Percentiles rank a stretch among this genome's conserved stretches.
Conservation (phyloP, 2,113 vertebrate species). For the Microcebus lehilahytsara region DNA sequence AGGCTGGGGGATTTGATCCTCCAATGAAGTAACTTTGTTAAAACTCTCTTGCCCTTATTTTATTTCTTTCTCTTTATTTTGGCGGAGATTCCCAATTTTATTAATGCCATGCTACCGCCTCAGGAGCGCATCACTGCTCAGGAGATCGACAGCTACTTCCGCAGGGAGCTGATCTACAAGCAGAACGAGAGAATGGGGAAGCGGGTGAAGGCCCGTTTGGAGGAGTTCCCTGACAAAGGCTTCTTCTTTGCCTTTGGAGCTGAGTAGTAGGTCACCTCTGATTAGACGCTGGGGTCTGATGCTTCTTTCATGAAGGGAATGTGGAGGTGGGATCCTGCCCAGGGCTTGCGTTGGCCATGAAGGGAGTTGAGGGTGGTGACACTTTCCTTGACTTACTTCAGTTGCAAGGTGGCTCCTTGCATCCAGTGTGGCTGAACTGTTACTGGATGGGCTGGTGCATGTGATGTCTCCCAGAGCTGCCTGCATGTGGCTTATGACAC, state of each 20-base stretch:
- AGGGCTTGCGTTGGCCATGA: background rate
- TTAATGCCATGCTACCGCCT: conserved; percentile 88
- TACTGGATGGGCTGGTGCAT: background rate
- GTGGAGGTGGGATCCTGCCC: background rate
- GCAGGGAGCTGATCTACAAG: conserved; percentile 92
- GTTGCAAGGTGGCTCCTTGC: background rate
- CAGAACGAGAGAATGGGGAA: conserved; percentile 91
- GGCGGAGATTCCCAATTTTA: conserved; percentile 90
- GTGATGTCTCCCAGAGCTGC: background rate
- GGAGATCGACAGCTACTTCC: conserved; percentile 93
- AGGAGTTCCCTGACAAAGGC: conserved; percentile 90
- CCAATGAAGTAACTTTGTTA: background rate
- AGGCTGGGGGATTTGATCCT: background rate
- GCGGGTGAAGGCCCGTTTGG: conserved; percentile 87
- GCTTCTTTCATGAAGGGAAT: background rate
- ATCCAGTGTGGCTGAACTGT: background rate
- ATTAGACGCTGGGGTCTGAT: background rate
- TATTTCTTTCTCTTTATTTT: background rate
- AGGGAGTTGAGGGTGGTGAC: background rate
- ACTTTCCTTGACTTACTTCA: background rate
- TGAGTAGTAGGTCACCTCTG: conserved; percentile 64
- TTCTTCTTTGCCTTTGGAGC: conserved; percentile 96
- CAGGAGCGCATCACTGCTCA: conserved; percentile 89
- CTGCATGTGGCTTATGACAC: background rate
- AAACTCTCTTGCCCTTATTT: background rate